Conservation (phyloP, 2,888 invertebrate species). For the Chrysotoxum bicinctum region DNA sequence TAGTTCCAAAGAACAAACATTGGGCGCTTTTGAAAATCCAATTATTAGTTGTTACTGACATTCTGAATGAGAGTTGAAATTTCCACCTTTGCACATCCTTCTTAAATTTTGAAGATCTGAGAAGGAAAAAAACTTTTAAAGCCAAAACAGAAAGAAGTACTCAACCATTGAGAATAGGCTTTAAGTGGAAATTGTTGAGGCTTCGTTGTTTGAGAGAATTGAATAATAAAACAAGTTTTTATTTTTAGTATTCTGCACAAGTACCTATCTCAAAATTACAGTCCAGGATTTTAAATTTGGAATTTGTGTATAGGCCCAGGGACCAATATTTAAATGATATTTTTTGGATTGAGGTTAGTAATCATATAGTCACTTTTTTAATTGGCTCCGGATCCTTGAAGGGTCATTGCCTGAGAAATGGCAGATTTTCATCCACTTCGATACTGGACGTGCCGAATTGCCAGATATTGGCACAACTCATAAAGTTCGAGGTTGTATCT, state of each 20-base stretch:
- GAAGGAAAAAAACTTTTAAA: conserved; percentile 22
- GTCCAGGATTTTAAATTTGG: neutral
- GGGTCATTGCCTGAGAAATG: no score
- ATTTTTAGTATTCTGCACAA: conserved; percentile 11
- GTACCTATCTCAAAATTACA: neutral
- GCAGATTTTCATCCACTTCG: no score
- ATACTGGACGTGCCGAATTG: no score
- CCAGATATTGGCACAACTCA: no score
- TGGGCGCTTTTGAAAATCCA: conserved; percentile 17
- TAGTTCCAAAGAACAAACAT: neutral
- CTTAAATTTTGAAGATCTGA: neutral
- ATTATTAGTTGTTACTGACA: conserved; percentile 4
- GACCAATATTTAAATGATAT: no score
- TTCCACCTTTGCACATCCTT: neutral
- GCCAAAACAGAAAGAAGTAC: conserved; percentile 1
- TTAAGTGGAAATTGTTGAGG: conserved; percentile 13
- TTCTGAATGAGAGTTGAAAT: neutral
- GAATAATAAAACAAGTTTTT: conserved; percentile 7
- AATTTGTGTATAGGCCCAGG: neutral
- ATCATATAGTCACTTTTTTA: no score
- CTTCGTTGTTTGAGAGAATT: conserved; percentile 20
- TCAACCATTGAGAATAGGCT: conserved; percentile 14
- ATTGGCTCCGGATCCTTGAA: no score
- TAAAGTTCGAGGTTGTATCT: no score
- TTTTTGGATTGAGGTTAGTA: no score